These are phyloP conservation scores for Synergus umbraculus DNA, from an alignment of 2,888 invertebrate genomes.

Conservation along the genomic window DNA sequence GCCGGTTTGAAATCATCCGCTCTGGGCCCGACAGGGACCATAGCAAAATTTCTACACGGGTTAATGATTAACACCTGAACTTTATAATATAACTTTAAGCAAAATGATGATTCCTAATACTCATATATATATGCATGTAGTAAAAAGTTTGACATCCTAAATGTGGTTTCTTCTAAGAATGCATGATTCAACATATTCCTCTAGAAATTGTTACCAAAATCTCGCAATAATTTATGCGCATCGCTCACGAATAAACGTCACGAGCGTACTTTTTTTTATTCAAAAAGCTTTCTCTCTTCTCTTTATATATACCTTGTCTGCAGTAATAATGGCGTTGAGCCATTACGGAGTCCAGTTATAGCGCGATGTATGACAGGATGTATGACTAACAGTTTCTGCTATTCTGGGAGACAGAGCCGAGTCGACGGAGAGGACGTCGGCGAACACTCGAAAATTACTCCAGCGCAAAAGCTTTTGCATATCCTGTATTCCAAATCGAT, in stretches of 20 bases:
- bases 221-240: conserved; percentile 12
- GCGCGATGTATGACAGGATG: conserved; percentile 55
- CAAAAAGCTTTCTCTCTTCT: conserved; percentile 51
- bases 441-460: conserved; percentile 39
- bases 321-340: conserved; percentile 66
- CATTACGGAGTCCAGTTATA: conserved; percentile 70
- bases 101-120: no score
- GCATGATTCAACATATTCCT: not conserved
- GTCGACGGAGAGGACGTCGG: conserved; percentile 52
- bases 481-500: not conserved
- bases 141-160: not conserved
- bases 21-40: no score
- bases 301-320: conserved; percentile 59
- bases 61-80: no score
- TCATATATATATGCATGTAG: not conserved
- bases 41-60: no score
- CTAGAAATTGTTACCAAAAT: not conserved
- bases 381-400: conserved; percentile 64
- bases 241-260: conserved; percentile 28
- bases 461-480: not conserved
- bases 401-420: conserved; percentile 71
- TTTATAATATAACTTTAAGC: no score
- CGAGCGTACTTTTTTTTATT: conserved; percentile 4
- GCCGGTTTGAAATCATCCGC: no score
- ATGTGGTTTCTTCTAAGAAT: conserved; percentile 5